Evolutionary conservation across 2,113 vertebrate species (phyloP).

Genomic region (Neopipo cinnamomea): DNA sequence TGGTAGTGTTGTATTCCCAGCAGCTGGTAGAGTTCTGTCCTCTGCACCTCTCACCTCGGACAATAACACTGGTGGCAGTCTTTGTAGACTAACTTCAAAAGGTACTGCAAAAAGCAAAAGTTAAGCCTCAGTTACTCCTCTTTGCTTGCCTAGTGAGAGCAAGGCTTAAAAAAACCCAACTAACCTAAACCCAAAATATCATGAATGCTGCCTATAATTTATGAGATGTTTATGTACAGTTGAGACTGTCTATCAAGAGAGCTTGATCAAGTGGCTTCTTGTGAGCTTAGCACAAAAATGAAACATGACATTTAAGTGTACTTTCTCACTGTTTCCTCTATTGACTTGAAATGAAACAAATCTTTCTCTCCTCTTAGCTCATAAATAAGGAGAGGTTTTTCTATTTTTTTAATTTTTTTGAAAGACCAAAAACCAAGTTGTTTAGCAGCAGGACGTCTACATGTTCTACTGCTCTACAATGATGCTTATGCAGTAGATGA

Average conservation of each 20-base stretch:
- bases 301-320: slow-evolving; percentile 51
- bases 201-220: slow-evolving; percentile 17
- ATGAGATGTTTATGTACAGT: slow-evolving; percentile 43
- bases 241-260: slow-evolving; percentile 30
- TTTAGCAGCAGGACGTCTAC: slow-evolving; percentile 34
- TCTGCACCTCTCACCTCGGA: not conserved
- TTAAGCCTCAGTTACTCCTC: not conserved
- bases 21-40: slow-evolving; percentile 14
- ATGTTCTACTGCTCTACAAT: slow-evolving; percentile 56
- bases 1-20: slow-evolving; percentile 53
- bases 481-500: slow-evolving; percentile 37
- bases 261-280: slow-evolving; percentile 55
- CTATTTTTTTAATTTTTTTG: slow-evolving; percentile 28
- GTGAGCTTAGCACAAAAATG: slow-evolving; percentile 63
- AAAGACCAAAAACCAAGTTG: slow-evolving; percentile 72
- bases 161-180: not conserved
- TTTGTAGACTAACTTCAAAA: not conserved
- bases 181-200: not conserved
- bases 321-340: slow-evolving; percentile 47
- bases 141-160: slow-evolving; percentile 31
- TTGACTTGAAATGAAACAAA: slow-evolving; percentile 69
- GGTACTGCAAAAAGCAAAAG: not conserved
- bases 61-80: not conserved
- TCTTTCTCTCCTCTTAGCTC: slow-evolving; percentile 46
- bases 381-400: slow-evolving; percentile 52